These are phyloP conservation scores for Xenops minutus DNA, from an alignment of 2,797 vertebrate species.

Conservation along the genomic window DNA sequence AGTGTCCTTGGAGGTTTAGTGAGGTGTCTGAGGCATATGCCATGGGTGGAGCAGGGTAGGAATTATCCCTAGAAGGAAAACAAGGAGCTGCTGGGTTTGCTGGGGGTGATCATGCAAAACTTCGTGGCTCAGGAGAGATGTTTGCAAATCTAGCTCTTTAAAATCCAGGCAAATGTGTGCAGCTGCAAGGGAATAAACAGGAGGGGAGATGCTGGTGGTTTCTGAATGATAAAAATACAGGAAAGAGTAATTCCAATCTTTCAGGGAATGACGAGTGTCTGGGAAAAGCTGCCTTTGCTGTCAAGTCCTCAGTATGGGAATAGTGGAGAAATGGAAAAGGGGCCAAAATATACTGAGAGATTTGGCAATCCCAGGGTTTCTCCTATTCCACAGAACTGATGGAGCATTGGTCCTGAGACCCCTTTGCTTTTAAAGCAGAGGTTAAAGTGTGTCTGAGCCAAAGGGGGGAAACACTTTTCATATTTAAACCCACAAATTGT, in stretches of 20 bases:
- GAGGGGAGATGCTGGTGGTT: not conserved
- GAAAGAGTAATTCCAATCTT: not conserved
- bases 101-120: not conserved
- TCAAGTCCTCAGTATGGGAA: rapidly evolving
- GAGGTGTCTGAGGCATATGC: not conserved
- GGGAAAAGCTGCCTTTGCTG: not conserved
- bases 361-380: rapidly evolving
- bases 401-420: not conserved
- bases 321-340: not conserved
- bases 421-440: not conserved
- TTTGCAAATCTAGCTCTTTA: not conserved
- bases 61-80: not conserved
- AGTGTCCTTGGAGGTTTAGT: not conserved
- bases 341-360: not conserved
- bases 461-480: not conserved
- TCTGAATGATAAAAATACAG: not conserved
- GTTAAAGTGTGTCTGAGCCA: not conserved
- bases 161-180: not conserved
- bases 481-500: not conserved
- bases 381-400: not conserved
- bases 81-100: not conserved
- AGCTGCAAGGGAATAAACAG: not conserved
- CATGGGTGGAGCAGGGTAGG: not conserved
- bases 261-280: not conserved
- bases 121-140: rapidly evolving